Evolutionary conservation across 37 sponge, comb jelly and placozoan genomes (phyloP).

Genomic region (Hormiphora californensis): DNA sequence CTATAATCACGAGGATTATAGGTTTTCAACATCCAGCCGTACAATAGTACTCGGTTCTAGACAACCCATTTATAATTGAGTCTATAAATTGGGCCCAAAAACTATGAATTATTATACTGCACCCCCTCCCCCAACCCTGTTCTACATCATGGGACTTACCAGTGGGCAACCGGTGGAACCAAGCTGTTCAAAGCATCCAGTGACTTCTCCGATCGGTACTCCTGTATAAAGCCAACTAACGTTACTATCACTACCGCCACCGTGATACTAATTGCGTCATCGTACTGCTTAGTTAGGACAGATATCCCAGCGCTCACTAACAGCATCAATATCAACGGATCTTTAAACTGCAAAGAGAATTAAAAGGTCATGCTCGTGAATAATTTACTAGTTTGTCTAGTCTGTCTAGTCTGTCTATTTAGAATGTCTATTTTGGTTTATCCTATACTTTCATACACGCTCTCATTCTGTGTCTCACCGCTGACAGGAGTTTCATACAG

Average conservation of each 20-base stretch:
- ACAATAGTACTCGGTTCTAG: too few relatives aligned
- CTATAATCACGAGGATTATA: too few relatives aligned
- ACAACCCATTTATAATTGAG: too few relatives aligned
- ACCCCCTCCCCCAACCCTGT: too few relatives aligned
- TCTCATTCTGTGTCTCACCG: too few relatives aligned
- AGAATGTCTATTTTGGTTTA: too few relatives aligned
- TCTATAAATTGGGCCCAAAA: too few relatives aligned
- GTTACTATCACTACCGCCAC: slow-evolving; percentile 93
- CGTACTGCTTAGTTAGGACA: slow-evolving; percentile 82
- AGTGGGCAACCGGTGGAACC: slow-evolving; percentile 93
- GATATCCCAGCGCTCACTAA: slow-evolving; percentile 89
- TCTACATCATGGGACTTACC: slow-evolving; percentile 56
- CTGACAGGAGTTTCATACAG: too few relatives aligned
- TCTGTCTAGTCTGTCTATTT: background rate
- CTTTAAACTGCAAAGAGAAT: slow-evolving; percentile 78
- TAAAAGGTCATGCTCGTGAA: background rate
- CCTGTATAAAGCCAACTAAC: slow-evolving; percentile 90
- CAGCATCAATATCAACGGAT: slow-evolving; percentile 88
- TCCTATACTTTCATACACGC: too few relatives aligned
- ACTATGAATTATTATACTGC: too few relatives aligned
- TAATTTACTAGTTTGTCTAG: background rate
- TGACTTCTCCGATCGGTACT: slow-evolving; percentile 91
- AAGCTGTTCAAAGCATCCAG: slow-evolving; percentile 85
- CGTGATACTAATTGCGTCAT: slow-evolving; percentile 95
- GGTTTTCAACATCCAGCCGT: too few relatives aligned